These are phyloP conservation scores for Datnioides undecimradiatus DNA, from an alignment of 2,113 vertebrate genomes.

Conservation along the genomic window DNA sequence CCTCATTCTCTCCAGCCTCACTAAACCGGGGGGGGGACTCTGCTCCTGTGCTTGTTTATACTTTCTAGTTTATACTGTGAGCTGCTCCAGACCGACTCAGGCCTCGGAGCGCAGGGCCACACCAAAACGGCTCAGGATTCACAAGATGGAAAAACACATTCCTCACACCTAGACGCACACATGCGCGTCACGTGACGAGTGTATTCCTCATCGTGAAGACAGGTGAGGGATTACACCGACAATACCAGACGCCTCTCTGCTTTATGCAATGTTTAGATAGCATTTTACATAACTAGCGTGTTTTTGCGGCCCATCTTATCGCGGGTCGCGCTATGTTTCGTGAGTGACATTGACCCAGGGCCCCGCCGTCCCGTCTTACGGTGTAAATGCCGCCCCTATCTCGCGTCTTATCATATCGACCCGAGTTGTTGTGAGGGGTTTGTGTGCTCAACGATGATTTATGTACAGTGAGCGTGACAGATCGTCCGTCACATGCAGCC, in stretches of 20 bases:
- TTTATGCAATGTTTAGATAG: slow-evolving; percentile 67
- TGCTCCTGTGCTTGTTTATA: slow-evolving; percentile 53
- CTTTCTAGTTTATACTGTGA: slow-evolving; percentile 37
- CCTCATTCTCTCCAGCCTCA: background rate
- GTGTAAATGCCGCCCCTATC: slow-evolving; percentile 8
- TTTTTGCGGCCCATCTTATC: slow-evolving; percentile 50
- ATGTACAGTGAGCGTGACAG: slow-evolving; percentile 58
- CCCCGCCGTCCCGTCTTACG: slow-evolving; percentile 1
- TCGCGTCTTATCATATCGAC: slow-evolving; percentile 51
- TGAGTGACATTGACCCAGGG: slow-evolving; percentile 38
- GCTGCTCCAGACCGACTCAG: slow-evolving; percentile 8
- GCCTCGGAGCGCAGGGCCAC: slow-evolving; percentile 14
- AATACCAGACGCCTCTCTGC: slow-evolving; percentile 33
- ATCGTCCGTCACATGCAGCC: slow-evolving; percentile 35
- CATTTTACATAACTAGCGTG: slow-evolving; percentile 49
- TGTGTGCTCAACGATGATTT: slow-evolving; percentile 40
- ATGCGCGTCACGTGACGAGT: slow-evolving; percentile 19
- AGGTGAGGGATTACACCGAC: slow-evolving; percentile 43
- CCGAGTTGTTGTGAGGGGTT: slow-evolving; percentile 27
- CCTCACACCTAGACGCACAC: slow-evolving; percentile 50
- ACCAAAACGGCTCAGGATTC: slow-evolving; percentile 27
- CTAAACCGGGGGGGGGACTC: background rate
- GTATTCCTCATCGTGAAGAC: slow-evolving; percentile 33
- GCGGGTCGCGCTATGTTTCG: slow-evolving; percentile 6
- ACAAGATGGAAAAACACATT: slow-evolving; percentile 66